Evolutionary conservation across 2,888 invertebrate genomes (phyloP).

Genomic region (Odiellus spinosus): DNA sequence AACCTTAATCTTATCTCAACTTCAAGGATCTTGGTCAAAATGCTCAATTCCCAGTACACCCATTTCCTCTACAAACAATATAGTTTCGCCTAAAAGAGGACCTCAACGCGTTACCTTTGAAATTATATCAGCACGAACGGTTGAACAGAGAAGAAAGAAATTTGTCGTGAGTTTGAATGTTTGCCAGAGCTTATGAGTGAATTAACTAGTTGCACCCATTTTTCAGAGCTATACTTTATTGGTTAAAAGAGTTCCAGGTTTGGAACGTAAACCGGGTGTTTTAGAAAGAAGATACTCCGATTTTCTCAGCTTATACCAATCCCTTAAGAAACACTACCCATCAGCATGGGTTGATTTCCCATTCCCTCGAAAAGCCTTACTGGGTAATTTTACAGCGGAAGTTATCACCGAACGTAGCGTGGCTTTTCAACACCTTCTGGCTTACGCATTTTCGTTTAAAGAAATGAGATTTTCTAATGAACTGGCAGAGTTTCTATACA

Average conservation of each 20-base stretch:
- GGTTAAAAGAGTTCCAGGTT: constrained; percentile 20
- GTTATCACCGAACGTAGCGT: constrained; percentile 28
- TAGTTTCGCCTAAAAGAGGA: constrained; percentile 9
- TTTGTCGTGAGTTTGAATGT: constrained; percentile 14
- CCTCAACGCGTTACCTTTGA: constrained; percentile 19
- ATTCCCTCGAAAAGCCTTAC: constrained; percentile 31
- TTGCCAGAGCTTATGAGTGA: no score
- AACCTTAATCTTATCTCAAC: background rate
- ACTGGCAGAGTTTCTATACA: constrained; percentile 28
- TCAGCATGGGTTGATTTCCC: constrained; percentile 24
- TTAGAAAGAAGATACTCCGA: constrained; percentile 31
- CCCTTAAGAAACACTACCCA: constrained; percentile 25
- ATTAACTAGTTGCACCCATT: background rate
- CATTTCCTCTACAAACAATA: constrained; percentile 1
- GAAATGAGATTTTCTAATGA: constrained; percentile 26
- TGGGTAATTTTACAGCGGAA: constrained; percentile 30
- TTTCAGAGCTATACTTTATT: constrained; percentile 17
- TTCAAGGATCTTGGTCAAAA: constrained; percentile 12
- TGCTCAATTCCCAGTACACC: constrained; percentile 6
- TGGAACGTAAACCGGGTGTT: constrained; percentile 25
- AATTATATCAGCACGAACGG: constrained; percentile 19
- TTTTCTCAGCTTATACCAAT: constrained; percentile 27
- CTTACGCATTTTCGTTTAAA: constrained; percentile 26
- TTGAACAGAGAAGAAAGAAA: constrained; percentile 13
- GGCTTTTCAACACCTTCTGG: constrained; percentile 31